Evolutionary conservation across 2,113 vertebrate species (phyloP).

Genomic region (Leptocoma aspasia): DNA sequence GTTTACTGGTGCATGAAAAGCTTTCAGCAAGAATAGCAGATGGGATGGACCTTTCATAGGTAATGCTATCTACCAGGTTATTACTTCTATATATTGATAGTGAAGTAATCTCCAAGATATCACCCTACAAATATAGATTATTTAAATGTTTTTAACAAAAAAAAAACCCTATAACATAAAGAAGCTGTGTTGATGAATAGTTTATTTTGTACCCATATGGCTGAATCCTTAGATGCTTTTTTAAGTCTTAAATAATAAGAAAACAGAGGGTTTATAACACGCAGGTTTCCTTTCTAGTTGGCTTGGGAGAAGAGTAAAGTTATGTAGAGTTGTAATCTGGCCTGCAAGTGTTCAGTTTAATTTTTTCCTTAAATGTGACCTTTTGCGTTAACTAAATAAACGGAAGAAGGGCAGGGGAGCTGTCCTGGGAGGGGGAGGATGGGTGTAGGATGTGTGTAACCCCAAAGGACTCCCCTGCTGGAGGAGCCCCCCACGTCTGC

Average conservation of each 20-base stretch:
- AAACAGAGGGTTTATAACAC: conserved; percentile 14
- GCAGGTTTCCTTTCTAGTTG: conserved; percentile 19
- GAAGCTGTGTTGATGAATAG: conserved; percentile 63
- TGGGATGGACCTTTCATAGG: conserved; percentile 86
- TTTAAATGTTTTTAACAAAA: conserved; percentile 80
- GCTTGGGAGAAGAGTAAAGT: conserved; percentile 34
- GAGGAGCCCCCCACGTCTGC: background rate
- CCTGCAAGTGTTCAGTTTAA: conserved; percentile 30
- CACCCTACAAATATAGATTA: conserved; percentile 83
- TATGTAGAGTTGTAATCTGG: conserved; percentile 47
- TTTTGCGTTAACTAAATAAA: conserved; percentile 49
- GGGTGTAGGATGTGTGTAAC: background rate
- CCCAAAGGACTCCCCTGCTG: background rate
- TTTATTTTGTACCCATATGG: conserved; percentile 64
- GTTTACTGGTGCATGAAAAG: conserved; percentile 89
- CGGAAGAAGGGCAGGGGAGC: background rate
- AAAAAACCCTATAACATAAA: conserved; percentile 3
- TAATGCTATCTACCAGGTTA: conserved; percentile 88
- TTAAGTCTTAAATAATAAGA: conserved; percentile 64
- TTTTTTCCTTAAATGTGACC: conserved; percentile 57
- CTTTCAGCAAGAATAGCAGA: conserved; percentile 87
- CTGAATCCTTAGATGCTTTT: conserved; percentile 58
- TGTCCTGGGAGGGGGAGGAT: background rate
- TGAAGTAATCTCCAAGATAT: conserved; percentile 86
- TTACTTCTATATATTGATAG: conserved; percentile 89